Evolutionary conservation across 2,797 vertebrate genomes (phyloP).

Genomic region (Channa striata): DNA sequence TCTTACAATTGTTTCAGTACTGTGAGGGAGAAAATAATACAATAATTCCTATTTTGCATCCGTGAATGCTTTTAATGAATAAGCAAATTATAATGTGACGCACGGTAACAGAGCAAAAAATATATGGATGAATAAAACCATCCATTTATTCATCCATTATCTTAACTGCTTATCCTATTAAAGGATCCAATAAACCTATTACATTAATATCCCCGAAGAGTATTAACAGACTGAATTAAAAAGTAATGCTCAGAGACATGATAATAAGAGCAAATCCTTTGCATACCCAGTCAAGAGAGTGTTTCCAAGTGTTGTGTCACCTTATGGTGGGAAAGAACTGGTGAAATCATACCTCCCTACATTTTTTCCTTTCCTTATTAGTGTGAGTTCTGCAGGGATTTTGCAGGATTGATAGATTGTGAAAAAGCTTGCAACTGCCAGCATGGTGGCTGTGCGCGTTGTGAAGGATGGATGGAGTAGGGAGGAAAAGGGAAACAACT

Average conservation of each 20-base stretch:
- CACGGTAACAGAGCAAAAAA: too few species aligned
- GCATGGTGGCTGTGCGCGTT: slow-evolving; percentile 63
- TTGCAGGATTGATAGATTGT: slow-evolving; percentile 69
- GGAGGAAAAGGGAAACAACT: slow-evolving; percentile 53
- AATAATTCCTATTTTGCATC: too few species aligned
- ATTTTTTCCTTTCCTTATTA: slow-evolving; percentile 34
- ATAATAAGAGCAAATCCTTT: slow-evolving; percentile 46
- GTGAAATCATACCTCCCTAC: slow-evolving; percentile 50
- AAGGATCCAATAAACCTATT: too few species aligned
- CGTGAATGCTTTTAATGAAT: too few species aligned
- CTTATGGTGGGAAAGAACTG: slow-evolving; percentile 39
- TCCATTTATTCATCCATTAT: too few species aligned
- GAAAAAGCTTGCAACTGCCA: slow-evolving; percentile 66
- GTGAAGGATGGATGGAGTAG: slow-evolving; percentile 52
- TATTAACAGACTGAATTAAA: slow-evolving; percentile 30
- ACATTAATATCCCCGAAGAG: slow-evolving; percentile 27
- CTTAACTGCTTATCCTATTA: too few species aligned
- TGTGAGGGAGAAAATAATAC: too few species aligned
- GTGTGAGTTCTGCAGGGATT: slow-evolving; percentile 36
- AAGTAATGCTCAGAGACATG: slow-evolving; percentile 43
- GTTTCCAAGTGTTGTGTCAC: slow-evolving; percentile 65
- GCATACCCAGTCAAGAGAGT: slow-evolving; percentile 35
- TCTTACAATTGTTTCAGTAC: too few species aligned
- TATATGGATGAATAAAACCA: too few species aligned
- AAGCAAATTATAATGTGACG: too few species aligned